Evolutionary conservation across 2,888 invertebrate genomes (phyloP).

Genomic region (Amphimallon solstitiale): DNA sequence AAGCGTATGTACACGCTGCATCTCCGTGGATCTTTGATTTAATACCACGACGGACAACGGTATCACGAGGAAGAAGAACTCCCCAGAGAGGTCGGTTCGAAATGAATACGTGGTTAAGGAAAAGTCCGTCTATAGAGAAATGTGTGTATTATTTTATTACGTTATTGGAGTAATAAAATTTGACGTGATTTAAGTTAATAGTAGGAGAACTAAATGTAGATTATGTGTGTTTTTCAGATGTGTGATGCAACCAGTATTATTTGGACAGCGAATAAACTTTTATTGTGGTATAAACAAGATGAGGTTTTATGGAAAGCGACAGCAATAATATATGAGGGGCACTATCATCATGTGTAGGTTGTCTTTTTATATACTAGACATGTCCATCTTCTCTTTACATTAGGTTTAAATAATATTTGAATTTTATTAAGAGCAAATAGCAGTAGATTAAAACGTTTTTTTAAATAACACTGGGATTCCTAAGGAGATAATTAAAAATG

Average conservation of each 20-base stretch:
- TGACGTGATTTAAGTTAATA: slow-evolving; percentile 20
- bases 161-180: slow-evolving; percentile 20
- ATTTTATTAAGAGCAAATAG: no score
- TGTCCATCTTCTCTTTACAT: no score
- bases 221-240: background rate
- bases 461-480: no score
- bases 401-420: no score
- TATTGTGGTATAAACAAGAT: slow-evolving; percentile 14
- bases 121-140: background rate
- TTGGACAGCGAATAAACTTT: slow-evolving; percentile 16
- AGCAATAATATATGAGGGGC: slow-evolving; percentile 1
- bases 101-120: background rate
- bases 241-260: slow-evolving; percentile 6
- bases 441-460: no score
- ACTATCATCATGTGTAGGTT: no score
- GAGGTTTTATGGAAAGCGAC: background rate
- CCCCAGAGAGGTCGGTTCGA: background rate
- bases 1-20: background rate
- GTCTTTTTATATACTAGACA: no score
- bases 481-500: no score
- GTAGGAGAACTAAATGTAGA: background rate
- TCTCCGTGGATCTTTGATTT: slow-evolving; percentile 14
- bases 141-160: slow-evolving; percentile 14
- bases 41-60: background rate
- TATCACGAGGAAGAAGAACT: background rate